phyloP scores from a whole-genome alignment of 2,797 vertebrate species.

The Limosa lapponica region DNA sequence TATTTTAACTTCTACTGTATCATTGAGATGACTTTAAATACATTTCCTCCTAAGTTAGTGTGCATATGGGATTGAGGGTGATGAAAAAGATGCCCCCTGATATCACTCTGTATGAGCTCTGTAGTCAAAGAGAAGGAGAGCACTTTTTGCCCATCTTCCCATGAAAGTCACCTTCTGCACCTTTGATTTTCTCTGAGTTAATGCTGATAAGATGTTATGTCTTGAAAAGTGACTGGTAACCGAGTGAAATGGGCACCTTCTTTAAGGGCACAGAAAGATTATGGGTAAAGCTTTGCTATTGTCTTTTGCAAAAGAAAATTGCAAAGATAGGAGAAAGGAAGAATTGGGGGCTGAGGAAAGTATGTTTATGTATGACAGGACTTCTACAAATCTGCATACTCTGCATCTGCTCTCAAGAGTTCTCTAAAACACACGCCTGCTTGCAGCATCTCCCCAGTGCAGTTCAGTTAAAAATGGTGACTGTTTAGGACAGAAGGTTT shows the following conservation, averaged over 20 bases:
- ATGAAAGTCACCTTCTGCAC: neutral
- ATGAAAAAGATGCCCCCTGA: fast-evolving
- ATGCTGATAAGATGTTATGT: no score
- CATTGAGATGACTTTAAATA: neutral
- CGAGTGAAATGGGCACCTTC: neutral
- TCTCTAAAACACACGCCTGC: neutral
- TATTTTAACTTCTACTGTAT: neutral
- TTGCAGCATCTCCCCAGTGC: neutral
- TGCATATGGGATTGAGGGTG: neutral
- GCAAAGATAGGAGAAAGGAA: neutral
- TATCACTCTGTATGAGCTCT: neutral
- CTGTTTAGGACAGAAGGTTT: neutral
- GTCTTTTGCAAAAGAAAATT: neutral
- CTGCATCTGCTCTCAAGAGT: neutral
- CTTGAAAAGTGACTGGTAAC: neutral
- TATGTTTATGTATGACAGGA: neutral
- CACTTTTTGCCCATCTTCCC: neutral
- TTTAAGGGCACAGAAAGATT: neutral
- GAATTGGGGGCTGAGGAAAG: fast-evolving
- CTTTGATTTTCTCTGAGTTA: neutral
- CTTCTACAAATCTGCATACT: neutral
- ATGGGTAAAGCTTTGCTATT: neutral
- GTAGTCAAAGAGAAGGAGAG: neutral
- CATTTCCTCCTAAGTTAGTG: neutral
- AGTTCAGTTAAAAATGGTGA: neutral